phyloP scores from a whole-genome alignment of 1,140 invertebrate species.

The Trichomalopsis sarcophagae region DNA sequence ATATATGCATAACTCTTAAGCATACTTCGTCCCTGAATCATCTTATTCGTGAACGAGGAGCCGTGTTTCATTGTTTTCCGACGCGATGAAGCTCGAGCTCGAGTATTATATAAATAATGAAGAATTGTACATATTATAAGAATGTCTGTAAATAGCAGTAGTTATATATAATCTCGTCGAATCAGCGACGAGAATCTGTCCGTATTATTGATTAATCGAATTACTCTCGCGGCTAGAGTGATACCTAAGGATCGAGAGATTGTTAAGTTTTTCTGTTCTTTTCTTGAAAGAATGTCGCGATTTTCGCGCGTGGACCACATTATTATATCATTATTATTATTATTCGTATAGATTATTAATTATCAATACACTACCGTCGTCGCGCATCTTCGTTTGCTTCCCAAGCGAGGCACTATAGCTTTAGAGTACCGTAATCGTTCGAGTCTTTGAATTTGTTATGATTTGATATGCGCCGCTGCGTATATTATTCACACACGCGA shows the following conservation, averaged over 20 bases:
- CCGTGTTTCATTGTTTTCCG: background rate
- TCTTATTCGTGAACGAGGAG: slow-evolving; percentile 10
- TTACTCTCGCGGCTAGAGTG: slow-evolving; percentile 16
- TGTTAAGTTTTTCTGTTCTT: slow-evolving; percentile 47
- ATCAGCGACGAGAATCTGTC: slow-evolving; percentile 24
- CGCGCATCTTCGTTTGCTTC: background rate
- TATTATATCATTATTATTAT: slow-evolving; percentile 16
- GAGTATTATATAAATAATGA: slow-evolving; percentile 49
- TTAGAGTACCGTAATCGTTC: background rate
- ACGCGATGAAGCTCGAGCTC: background rate
- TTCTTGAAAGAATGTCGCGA: slow-evolving; percentile 13
- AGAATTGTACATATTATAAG: slow-evolving; percentile 34
- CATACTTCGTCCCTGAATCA: background rate
- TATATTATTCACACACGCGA: background rate
- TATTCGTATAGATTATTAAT: background rate
- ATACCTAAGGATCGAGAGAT: slow-evolving; percentile 1
- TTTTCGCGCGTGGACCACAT: slow-evolving; percentile 15
- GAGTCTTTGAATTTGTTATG: slow-evolving; percentile 26
- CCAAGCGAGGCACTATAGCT: slow-evolving; percentile 11
- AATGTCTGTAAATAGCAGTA: slow-evolving; percentile 45
- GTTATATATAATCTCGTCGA: slow-evolving; percentile 9
- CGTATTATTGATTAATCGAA: slow-evolving; percentile 23
- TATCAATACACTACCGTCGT: background rate
- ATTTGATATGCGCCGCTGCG: slow-evolving; percentile 1
- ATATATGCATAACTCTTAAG: background rate